phyloP scores from a whole-genome alignment of 2,888 invertebrate genomes.

The Lasioglossum lativentre region DNA sequence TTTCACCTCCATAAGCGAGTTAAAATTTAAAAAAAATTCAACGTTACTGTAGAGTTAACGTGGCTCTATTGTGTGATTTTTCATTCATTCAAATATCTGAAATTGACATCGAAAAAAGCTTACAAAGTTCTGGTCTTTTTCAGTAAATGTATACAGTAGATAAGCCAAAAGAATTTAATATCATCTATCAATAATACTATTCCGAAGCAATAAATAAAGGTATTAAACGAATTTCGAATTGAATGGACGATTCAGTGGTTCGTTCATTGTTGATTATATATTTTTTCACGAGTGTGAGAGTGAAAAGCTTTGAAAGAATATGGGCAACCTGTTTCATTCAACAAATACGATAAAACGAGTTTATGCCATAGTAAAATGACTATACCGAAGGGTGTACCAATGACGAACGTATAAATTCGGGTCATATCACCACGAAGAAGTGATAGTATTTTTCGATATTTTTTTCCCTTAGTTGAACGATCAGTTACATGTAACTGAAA shows the following conservation, averaged over 20 bases:
- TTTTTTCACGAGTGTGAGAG: background rate
- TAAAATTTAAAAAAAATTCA: background rate
- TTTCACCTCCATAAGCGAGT: background rate
- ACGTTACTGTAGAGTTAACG: background rate
- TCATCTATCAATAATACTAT: background rate
- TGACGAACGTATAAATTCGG: background rate
- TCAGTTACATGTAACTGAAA: background rate
- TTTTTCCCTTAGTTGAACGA: background rate
- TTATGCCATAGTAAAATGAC: constrained; percentile 1
- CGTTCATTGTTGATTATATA: background rate
- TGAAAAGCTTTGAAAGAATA: background rate
- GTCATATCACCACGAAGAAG: background rate
- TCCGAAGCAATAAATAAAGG: background rate
- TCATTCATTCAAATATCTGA: background rate
- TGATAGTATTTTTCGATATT: background rate
- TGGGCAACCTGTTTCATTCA: constrained; percentile 7
- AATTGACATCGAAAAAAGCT: no score
- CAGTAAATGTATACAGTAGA: background rate
- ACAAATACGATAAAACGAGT: constrained; percentile 6
- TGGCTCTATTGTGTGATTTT: background rate
- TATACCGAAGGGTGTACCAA: background rate
- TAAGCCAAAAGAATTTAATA: background rate
- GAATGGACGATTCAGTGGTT: background rate
- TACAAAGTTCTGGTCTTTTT: background rate
- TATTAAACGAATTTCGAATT: background rate